phyloP scores from a whole-genome alignment of 2,113 vertebrate species.

The Pygoscelis adeliae region DNA sequence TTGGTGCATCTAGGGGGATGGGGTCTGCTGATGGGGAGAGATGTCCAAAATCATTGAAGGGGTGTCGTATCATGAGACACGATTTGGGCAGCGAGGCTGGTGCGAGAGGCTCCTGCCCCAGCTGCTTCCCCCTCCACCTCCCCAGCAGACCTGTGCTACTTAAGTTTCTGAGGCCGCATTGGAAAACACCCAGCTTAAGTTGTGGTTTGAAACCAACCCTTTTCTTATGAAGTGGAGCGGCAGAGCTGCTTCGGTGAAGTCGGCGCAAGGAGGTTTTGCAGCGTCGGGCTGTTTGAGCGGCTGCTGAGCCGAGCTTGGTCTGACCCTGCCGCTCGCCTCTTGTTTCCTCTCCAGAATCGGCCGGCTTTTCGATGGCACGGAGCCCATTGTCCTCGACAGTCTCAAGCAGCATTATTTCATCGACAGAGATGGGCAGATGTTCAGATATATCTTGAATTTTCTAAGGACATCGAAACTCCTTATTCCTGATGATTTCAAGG shows the following conservation, averaged over 20 bases:
- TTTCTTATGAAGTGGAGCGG: background rate
- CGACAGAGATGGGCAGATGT: slow-evolving; percentile 99
- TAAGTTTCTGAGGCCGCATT: background rate
- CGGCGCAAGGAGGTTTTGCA: background rate
- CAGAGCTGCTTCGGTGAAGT: background rate
- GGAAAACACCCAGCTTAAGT: background rate
- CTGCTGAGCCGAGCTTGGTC: background rate
- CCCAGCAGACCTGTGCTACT: background rate
- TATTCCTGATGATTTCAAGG: slow-evolving; percentile 99
- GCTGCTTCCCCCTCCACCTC: background rate
- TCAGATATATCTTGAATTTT: slow-evolving; percentile 99
- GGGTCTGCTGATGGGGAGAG: background rate
- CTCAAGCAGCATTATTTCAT: slow-evolving; percentile 99
- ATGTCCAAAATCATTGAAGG: background rate
- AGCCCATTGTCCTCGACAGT: slow-evolving; percentile 98
- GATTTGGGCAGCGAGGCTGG: background rate
- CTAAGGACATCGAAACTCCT: slow-evolving; percentile 98
- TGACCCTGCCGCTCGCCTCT: slow-evolving; percentile 24
- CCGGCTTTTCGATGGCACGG: slow-evolving; percentile 97
- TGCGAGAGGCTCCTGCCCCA: background rate
- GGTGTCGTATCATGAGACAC: background rate
- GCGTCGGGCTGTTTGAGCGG: fast-evolving
- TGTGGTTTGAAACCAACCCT: background rate
- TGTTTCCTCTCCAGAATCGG: slow-evolving; percentile 86
- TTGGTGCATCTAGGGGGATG: background rate